These are phyloP conservation scores for Hermaeophaga mercurialis DNA, from an alignment of 2,888 invertebrate species.

Conservation along the genomic window DNA sequence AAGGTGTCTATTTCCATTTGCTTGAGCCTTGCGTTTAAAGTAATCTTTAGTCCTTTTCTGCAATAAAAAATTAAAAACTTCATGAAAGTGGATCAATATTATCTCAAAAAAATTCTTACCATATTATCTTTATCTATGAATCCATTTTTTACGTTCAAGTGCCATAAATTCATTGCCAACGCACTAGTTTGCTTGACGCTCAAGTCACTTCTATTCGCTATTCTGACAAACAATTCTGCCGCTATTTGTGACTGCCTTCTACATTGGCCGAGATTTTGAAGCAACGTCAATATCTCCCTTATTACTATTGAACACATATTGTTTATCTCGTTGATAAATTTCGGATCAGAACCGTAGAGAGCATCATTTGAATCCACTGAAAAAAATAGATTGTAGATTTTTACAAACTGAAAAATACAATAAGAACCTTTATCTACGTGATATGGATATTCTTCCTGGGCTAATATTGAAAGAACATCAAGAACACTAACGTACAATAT, in stretches of 20 bases:
- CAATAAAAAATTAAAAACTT: conserved; percentile 30
- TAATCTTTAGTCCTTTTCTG: conserved; percentile 44
- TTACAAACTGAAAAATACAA: no score
- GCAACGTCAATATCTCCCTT: conserved; percentile 72
- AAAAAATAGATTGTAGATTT: conserved; percentile 29
- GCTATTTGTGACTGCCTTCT: conserved; percentile 75
- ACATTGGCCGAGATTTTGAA: conserved; percentile 67
- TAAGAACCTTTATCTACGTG: conserved; percentile 77
- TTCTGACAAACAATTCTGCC: conserved; percentile 73
- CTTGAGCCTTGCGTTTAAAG: conserved; percentile 36
- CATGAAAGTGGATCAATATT: no score
- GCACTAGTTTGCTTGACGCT: conserved; percentile 53
- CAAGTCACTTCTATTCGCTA: conserved; percentile 70
- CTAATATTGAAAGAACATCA: conserved; percentile 77
- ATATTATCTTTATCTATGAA: conserved; percentile 50
- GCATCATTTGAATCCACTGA: conserved; percentile 90
- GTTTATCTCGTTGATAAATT: conserved; percentile 81
- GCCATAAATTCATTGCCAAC: conserved; percentile 83
- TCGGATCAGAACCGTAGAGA: conserved; percentile 86
- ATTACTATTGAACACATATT: conserved; percentile 77
- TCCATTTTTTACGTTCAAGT: conserved; percentile 71
- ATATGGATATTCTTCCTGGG: conserved; percentile 84
- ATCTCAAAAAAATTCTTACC: conserved; percentile 41
- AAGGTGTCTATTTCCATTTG: conserved; percentile 36
- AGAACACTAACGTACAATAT: conserved; percentile 76